Percentiles rank a stretch among this genome's conserved stretches.
phyloP scores from a whole-genome alignment of 2,797 vertebrate species.

The Dryobates pubescens region DNA sequence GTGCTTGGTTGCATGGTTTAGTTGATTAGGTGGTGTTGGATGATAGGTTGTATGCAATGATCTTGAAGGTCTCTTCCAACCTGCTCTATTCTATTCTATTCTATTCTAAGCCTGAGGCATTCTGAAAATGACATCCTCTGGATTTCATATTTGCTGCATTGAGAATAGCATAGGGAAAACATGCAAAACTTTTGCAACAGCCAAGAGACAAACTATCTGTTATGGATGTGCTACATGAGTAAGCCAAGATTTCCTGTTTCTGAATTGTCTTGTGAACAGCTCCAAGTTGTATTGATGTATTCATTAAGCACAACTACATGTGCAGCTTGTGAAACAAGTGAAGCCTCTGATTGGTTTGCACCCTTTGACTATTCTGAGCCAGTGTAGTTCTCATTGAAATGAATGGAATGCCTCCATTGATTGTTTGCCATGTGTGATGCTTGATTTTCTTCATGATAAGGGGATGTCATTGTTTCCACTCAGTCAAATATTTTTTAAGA shows the following conservation, averaged over 20 bases:
- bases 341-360: neutral
- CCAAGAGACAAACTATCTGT: neutral
- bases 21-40: too few species aligned
- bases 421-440: neutral
- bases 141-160: neutral
- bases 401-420: neutral
- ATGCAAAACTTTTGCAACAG: neutral
- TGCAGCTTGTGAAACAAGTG: neutral
- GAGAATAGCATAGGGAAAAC: neutral
- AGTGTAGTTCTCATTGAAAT: neutral
- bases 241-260: neutral
- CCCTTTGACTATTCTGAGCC: neutral
- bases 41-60: too few species aligned
- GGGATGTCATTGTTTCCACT: neutral
- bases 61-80: too few species aligned
- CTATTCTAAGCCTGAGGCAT: neutral
- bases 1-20: too few species aligned
- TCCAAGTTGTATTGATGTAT: neutral
- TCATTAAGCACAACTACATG: neutral
- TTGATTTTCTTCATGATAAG: neutral
- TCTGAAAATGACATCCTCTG: neutral
- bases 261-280: neutral
- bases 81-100: too few species aligned
- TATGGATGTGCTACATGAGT: neutral
- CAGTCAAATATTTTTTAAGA: neutral